phyloP scores from a whole-genome alignment of 2,888 invertebrate genomes.

The Erebia ligea region DNA sequence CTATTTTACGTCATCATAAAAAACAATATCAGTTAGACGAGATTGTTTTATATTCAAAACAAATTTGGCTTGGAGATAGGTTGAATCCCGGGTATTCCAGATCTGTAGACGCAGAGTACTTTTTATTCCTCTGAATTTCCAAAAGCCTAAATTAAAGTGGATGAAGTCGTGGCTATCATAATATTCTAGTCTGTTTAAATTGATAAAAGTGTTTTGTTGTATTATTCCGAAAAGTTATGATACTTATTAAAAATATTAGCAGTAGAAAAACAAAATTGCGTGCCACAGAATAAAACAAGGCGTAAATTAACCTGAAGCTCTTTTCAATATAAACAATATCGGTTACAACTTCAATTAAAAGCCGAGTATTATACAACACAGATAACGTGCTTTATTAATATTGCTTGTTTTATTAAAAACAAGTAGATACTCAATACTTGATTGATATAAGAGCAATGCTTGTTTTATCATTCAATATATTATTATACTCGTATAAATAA shows the following conservation, averaged over 20 bases:
- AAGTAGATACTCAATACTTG: too few relatives aligned
- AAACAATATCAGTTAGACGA: too few relatives aligned
- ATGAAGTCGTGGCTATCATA: too few relatives aligned
- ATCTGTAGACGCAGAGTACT: too few relatives aligned
- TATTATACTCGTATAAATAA: too few relatives aligned
- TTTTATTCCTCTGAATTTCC: too few relatives aligned
- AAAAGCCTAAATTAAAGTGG: too few relatives aligned
- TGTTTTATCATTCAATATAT: too few relatives aligned
- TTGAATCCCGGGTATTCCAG: too few relatives aligned
- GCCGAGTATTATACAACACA: background rate
- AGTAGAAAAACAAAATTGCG: constrained; percentile 9
- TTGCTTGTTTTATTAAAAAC: constrained; percentile 2
- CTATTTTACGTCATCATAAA: background rate
- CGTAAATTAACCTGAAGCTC: constrained; percentile 16
- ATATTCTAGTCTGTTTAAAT: background rate
- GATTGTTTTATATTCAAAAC: too few relatives aligned
- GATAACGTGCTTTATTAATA: constrained; percentile 3
- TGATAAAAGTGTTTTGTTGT: background rate
- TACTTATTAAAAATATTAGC: background rate
- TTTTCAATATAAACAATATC: constrained; percentile 13
- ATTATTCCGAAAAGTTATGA: background rate
- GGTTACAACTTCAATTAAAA: constrained; percentile 13
- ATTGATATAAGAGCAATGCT: too few relatives aligned
- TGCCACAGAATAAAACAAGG: constrained; percentile 12
- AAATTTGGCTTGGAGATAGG: background rate